Conservation (phyloP, 2,888 invertebrate species). For the Tipula lateralis region DNA sequence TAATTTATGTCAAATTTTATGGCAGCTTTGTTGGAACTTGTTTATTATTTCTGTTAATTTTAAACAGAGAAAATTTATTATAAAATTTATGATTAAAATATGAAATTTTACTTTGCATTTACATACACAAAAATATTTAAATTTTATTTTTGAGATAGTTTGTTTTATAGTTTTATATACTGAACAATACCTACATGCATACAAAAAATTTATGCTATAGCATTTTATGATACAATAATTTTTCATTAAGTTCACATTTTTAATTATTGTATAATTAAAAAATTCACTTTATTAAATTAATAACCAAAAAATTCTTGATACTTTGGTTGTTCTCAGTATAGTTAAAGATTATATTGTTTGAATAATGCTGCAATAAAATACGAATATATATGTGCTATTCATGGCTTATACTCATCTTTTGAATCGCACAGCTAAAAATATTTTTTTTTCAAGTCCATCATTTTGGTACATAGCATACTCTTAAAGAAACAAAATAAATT, state of each 20-base stretch:
- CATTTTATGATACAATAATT: background rate
- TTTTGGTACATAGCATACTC: too few relatives aligned
- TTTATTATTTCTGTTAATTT: background rate
- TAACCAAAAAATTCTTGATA: background rate
- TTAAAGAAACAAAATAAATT: too few relatives aligned
- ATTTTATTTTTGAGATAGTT: background rate
- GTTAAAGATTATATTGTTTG: background rate
- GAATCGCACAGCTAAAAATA: too few relatives aligned
- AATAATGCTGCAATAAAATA: background rate
- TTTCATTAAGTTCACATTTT: background rate
- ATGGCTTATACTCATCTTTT: too few relatives aligned
- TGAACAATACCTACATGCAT: too few relatives aligned
- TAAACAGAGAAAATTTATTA: background rate
- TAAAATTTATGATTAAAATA: background rate
- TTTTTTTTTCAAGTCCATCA: too few relatives aligned
- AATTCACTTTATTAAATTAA: background rate
- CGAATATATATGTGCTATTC: too few relatives aligned
- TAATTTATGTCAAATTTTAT: conserved; percentile 15
- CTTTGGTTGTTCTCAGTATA: background rate
- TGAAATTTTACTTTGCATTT: background rate
- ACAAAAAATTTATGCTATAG: background rate
- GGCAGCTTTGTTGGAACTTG: background rate
- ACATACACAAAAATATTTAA: background rate
- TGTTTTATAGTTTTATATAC: background rate
- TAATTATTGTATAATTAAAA: background rate